Evolutionary conservation across 2,797 vertebrate genomes (phyloP), one percentile per base, ranked within the genome.

Genomic region (Oreortyx pictus): DNA sequence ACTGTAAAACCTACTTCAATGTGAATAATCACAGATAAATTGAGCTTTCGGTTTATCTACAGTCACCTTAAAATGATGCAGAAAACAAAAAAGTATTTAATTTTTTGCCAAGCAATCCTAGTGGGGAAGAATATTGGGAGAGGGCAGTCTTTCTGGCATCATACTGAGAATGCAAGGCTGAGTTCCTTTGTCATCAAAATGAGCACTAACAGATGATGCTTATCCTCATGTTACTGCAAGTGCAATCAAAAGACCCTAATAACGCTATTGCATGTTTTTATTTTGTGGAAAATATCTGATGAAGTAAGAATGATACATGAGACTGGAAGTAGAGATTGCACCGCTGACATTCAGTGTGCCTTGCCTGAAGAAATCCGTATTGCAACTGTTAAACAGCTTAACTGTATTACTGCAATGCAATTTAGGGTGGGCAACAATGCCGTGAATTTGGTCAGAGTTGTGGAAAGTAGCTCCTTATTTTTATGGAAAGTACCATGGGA

Each of bases 341-440:
- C 33, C 76, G 65, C 20, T 76, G 59, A 13, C 88, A 54, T 61
- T 44, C 57, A 73, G 44, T 61, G 78, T n/a, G 7, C 22, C 43
- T 71, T 77, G 46, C 78, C 68, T 31, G 54, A 71, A 68, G 66
- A 72, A 11, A 80, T 24, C 14, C 5, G 2, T 25, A 46, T 43
- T 77, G 49, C 39, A 74, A 54, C 67, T 86, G 44, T 79, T 95
- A 80, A 85, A 50, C 49, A 89, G 41, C n/a, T 50, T 77, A 77
- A 87, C 60, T 80, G 44, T 33, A 41, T 39, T 80, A 47, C 22
- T 89, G 54, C 33, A 50, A 2, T 22, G 24, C 57, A n/a, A 13
- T 76, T 71, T 61, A 46, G 12, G 31, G 35, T 59, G 31, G 35
- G 7, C 60, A 88, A 11, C 3, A 37, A 60, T 44, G 17, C 7